Evolutionary conservation across 2,888 invertebrate genomes (phyloP), one percentile per base, ranked within the genome.

Genomic region (Microchrysa polita): DNA sequence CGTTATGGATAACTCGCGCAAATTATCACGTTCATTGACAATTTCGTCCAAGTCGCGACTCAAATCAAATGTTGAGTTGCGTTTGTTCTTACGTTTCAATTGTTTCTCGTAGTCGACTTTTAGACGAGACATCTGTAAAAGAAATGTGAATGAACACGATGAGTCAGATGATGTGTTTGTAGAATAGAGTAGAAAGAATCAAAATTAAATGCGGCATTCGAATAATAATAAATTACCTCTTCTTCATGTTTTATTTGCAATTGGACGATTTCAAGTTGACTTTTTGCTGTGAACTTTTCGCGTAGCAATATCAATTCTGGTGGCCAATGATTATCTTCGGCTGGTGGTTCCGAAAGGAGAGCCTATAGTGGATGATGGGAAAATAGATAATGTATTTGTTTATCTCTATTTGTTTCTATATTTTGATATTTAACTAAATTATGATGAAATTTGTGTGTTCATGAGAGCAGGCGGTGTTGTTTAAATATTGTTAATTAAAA

Each of bases 271-370:
- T 90, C 87, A 75, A 85, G 82, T 81, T 89, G 88, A 80, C 89
- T 89, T 81, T 90, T 90, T 22, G 88, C 89, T 72, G 91, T 89
- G 77, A 93, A 91, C 85, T 90, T 90, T 83, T 92, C 91, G 16
- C 92, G 86, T 52, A 93, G 83, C 77, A 91, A 88, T 69, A 92
- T 87, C 77, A 93, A 86, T 84, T 93, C 93, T 75, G 89, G 84
- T 53, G 93, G 93, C 92, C 92, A 93, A 79, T 87, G 88, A 73
- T 91, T 90, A 82, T 91, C 89, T 81, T 90, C 90, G 72, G 90
- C 89, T 76, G 88, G 90, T 76, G 88, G 87, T 23, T 92, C 90
- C 7, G 88, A 87, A 77, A 92, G 87, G 79, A 93, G 85, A 80
- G 90, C 90, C 93, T 93, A 83, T 23, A 23, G 22, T 22, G 69